Base-by-base conservation (phyloP, 1,140 invertebrate genomes). In the Muscidifurax raptorellus region DNA sequence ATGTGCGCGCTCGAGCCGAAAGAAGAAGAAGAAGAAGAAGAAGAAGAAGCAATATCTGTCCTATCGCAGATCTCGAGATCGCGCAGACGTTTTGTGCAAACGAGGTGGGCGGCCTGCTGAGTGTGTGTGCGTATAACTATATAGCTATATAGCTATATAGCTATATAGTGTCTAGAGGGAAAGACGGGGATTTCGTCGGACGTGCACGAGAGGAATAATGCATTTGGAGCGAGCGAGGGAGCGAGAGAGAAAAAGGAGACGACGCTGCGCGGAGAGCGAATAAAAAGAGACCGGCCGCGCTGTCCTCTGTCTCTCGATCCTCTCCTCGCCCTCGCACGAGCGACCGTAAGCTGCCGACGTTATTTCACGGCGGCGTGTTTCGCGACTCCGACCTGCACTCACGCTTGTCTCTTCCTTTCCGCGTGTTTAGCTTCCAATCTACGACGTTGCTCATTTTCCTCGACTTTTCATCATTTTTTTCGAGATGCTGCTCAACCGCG, bases 1-100 rank as follows among this genome's bases (percentile, higher is more conserved):
- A n/a, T n/a, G n/a, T n/a, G n/a, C n/a, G 64, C 64, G 2, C 64
- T 27, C 64, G 64, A 27, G n/a, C 5, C 69, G 28, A 15, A 12
- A 1, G 69, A 72, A 32, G 27, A 72, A 32, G n/a, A 30, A 30
- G 27, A 69, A 30, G 28, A 30, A 69, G 67, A n/a, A 79, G 85
- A 40, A 40, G 64, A 86, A 85, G 85, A 86, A 83, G 87, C 87
- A 87, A 88, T 88, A 87, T 86, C 80, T 66, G 86, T 86, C 82
- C 84, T 87, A 87, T 87, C 86, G 82, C 83, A 40, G 86, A 88
- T 87, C 86, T 75, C 36, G 18, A 59, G 52, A 7, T n/a, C 86
- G 85, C 67, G 27, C 82, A 72, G 78, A 32, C 71, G 79, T 84
- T 80, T 86, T 78, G 84, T 77, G 78, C 78, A 67, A 80, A 80